Evolutionary conservation across 2,113 vertebrate species (phyloP).

Genomic region (Dendropsophus ebraccatus): DNA sequence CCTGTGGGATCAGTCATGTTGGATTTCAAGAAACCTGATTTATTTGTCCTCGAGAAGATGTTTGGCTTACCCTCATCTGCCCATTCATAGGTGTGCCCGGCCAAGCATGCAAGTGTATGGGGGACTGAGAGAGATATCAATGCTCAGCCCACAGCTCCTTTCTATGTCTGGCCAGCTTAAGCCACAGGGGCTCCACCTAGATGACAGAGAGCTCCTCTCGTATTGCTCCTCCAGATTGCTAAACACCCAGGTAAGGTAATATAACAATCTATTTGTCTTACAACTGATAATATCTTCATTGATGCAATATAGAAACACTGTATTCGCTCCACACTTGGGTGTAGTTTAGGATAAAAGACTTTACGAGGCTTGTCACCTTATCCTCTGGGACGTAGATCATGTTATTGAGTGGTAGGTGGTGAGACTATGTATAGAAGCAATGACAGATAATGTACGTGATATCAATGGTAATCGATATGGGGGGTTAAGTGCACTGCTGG

Average conservation of each 20-base stretch:
- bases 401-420: not conserved
- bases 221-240: not conserved
- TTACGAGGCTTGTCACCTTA: not conserved
- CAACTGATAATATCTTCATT: not conserved
- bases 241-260: not conserved
- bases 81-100: too few relatives aligned
- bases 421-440: not conserved
- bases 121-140: too few relatives aligned
- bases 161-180: too few relatives aligned
- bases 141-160: too few relatives aligned
- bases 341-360: not conserved
- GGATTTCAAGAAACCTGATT: too few relatives aligned
- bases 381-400: not conserved
- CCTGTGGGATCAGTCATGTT: too few relatives aligned
- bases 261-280: not conserved
- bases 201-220: not conserved
- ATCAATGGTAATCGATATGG: too few relatives aligned
- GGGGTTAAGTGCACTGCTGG: too few relatives aligned
- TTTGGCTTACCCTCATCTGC: too few relatives aligned
- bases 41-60: too few relatives aligned
- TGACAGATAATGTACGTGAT: not conserved
- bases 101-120: too few relatives aligned
- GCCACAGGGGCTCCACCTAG: not conserved
- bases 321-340: not conserved
- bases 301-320: not conserved